These are phyloP conservation scores for Willowsia nigromaculata DNA, from an alignment of 2,888 invertebrate genomes.

Conservation along the genomic window DNA sequence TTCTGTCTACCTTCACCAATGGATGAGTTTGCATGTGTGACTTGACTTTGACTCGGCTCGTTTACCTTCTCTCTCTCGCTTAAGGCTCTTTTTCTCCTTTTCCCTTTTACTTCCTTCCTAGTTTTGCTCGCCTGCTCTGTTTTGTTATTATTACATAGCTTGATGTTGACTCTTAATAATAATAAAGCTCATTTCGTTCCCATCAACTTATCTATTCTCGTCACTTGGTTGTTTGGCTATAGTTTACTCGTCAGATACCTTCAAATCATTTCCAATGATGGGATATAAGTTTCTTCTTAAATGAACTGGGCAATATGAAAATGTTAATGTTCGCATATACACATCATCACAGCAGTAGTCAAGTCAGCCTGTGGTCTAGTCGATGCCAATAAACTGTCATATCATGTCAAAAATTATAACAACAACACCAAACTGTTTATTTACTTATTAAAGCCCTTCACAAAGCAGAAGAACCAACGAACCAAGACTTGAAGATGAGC, in stretches of 20 bases:
- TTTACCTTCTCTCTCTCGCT: conserved; percentile 43
- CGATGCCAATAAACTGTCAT: conserved; percentile 71
- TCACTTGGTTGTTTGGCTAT: conserved; percentile 20
- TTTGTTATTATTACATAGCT: conserved; percentile 52
- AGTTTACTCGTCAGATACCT: conserved; percentile 6
- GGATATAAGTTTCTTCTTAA: neutral
- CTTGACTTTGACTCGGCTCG: conserved; percentile 45
- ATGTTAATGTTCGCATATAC: neutral
- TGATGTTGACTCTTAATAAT: conserved; percentile 52
- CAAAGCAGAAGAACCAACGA: neutral
- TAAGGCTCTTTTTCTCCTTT: conserved; percentile 42
- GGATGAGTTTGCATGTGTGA: conserved; percentile 30
- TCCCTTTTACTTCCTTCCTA: conserved; percentile 61
- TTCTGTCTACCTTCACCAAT: neutral
- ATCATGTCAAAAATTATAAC: conserved; percentile 72
- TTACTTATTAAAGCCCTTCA: conserved; percentile 69
- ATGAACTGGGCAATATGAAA: neutral
- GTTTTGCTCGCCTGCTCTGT: conserved; percentile 11
- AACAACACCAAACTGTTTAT: conserved; percentile 69
- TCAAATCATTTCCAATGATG: conserved; percentile 5
- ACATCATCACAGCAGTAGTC: neutral
- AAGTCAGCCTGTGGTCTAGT: conserved; percentile 70
- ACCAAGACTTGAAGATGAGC: conserved; percentile 43
- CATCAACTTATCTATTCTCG: conserved; percentile 46
- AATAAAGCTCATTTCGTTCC: conserved; percentile 65